A percentile compares a stretch with the other conserved stretches of the same genome.
These are phyloP conservation scores for Malurus alboscapulatus DNA, from an alignment of 2,113 vertebrate species.

Conservation along the genomic window DNA sequence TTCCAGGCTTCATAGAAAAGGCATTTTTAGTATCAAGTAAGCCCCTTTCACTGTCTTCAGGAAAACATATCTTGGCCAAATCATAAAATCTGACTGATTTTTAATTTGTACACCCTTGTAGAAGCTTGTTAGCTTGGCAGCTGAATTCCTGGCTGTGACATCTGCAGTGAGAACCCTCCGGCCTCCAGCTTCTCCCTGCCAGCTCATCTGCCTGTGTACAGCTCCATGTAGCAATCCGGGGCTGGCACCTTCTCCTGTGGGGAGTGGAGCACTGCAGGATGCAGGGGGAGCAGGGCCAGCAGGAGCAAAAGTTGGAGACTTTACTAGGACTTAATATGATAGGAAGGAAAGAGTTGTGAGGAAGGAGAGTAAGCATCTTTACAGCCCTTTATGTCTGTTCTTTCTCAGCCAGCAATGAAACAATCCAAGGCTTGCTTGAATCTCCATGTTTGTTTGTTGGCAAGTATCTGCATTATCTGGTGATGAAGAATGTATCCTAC, in stretches of 20 bases:
- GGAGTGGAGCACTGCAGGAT: accelerated
- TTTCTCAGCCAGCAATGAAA: background rate
- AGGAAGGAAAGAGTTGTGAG: background rate
- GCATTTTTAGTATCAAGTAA: background rate
- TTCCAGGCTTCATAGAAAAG: background rate
- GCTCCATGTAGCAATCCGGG: background rate
- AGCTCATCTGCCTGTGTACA: background rate
- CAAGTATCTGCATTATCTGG: background rate
- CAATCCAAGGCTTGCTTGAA: background rate
- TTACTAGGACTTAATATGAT: background rate
- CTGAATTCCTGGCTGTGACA: background rate
- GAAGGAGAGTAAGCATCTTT: background rate
- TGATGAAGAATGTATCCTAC: background rate
- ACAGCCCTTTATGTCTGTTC: background rate
- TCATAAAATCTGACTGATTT: background rate
- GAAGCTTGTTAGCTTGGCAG: conserved; percentile 10
- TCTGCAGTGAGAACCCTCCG: background rate
- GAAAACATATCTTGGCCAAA: background rate
- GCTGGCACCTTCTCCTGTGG: background rate
- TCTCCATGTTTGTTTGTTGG: background rate
- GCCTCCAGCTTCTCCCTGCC: background rate
- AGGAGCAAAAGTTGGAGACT: background rate
- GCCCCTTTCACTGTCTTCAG: background rate
- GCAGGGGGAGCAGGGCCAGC: background rate
- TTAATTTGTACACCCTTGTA: background rate